Conservation (phyloP, 2,888 invertebrate genomes). For the Biston stratarius region DNA sequence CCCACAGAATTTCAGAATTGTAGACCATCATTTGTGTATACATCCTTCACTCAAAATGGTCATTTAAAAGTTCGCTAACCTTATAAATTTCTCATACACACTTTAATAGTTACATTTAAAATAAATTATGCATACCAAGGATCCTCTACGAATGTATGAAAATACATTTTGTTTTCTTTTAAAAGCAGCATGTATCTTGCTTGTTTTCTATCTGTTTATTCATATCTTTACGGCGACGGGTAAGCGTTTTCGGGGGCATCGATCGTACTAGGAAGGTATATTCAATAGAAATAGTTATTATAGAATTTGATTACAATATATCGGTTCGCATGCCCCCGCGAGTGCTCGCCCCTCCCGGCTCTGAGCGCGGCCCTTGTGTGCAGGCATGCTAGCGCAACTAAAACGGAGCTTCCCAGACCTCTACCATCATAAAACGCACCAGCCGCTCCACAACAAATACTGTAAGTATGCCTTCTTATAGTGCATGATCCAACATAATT, state of each 20-base stretch:
- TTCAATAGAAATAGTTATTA: neutral
- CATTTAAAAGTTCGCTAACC: slow-evolving; percentile 23
- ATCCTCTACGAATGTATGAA: slow-evolving; percentile 17
- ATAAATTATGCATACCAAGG: slow-evolving; percentile 15
- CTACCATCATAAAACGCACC: slow-evolving; percentile 91
- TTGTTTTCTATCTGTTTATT: slow-evolving; percentile 68
- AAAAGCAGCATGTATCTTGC: slow-evolving; percentile 76
- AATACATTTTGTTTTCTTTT: slow-evolving; percentile 58
- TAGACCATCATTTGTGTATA: neutral
- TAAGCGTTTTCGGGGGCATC: slow-evolving; percentile 55
- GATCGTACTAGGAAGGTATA: slow-evolving; percentile 3
- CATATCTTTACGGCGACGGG: slow-evolving; percentile 70
- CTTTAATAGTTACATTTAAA: slow-evolving; percentile 8
- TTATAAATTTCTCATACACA: neutral
- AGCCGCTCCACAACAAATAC: slow-evolving; percentile 91
- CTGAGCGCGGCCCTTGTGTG: slow-evolving; percentile 87
- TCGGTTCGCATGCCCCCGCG: slow-evolving; percentile 48
- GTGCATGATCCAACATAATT: slow-evolving; percentile 66
- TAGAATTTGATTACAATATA: neutral
- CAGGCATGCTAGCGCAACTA: slow-evolving; percentile 95
- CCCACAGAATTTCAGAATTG: too few relatives aligned
- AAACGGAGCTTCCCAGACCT: slow-evolving; percentile 96
- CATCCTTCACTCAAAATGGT: neutral
- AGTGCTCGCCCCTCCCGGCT: slow-evolving; percentile 66
- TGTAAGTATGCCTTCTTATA: slow-evolving; percentile 82